Evolutionary conservation across 2,888 invertebrate species (phyloP), one percentile per base, ranked within the genome.

Genomic region (Stenodema calcarata): DNA sequence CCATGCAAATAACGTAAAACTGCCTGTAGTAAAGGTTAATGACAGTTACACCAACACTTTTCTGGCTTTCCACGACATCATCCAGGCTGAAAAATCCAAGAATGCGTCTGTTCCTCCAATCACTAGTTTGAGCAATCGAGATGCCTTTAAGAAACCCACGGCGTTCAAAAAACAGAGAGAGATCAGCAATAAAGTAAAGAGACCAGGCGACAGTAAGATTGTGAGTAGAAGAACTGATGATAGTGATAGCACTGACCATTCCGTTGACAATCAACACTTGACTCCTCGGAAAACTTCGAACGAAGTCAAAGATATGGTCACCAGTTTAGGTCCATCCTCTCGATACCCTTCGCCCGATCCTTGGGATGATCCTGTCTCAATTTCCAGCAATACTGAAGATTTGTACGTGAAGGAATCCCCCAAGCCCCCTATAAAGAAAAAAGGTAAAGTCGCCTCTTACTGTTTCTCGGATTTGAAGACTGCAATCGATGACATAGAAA

Each of bases 171-270:
- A 82, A 42, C 82, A 82, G 42, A 82, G 41, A 41, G 82, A 82
- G 16, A 70, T 82, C 41, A 18, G 69, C 23, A 42, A 41, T 28
- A 82, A 42, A 44, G n/a, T 82, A 9, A 82, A 82, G 35, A 30
- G 70, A 3, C 82, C 82, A 14, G 82, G 69, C 0, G 82, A 82
- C 70, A 82, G 82, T 30, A 70, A 41, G 23, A 82, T 82, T 16
- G 69, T 82, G 35, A 16, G 23, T 42, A 4, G 70, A 27, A 28
- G 82, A 41, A 70, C 82, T n/a, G 82, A 82, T 35, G 82, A 82
- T 41, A 82, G 82, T 69, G 82, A 82, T 23, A 82, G 82, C 70
- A 47, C 47, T 0, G 47, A 75, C 7, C 18, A 18, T 12, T 42
- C 78, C 6, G 42, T 44, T 23, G 78, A 78, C 18, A 6, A 35